Evolutionary conservation across 1,140 invertebrate species (phyloP), one percentile per base, ranked within the genome.

Genomic region (Meloidogyne floridensis): DNA sequence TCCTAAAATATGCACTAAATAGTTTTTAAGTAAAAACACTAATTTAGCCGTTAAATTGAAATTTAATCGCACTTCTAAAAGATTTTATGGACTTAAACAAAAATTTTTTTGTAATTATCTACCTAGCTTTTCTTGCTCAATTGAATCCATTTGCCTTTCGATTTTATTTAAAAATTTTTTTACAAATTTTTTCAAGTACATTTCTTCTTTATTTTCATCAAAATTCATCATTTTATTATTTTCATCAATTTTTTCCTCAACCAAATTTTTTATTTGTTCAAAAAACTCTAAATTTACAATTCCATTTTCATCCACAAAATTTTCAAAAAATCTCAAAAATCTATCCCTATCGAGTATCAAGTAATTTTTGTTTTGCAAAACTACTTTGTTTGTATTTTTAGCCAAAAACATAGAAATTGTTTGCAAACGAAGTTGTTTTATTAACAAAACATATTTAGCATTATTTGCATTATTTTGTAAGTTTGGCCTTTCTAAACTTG

Each of bases 251-350:
- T 11, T 54, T 65, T n/a, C n/a, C 7, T 65, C 7, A 65, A n/a
- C 7, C 7, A 65, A 65, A n/a, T 4, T 4, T 18, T 65, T 65
- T 7, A 65, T 65, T 65, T n/a, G 6, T 65, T 65, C 59, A 65
- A 65, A 65, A n/a, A 65, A 65, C n/a, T 65, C 59, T 6, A 65
- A 65, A n/a, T 8, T 65, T n/a, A 65, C n/a, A 65, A n/a, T 65
- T 18, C 59, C 59, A 65, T 65, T 65, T 65, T 65, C 10, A 65
- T 65, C 59, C n/a, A 65, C n/a, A 65, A 65, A 65, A 65, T 65
- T 65, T 13, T 65, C 59, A 65, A 65, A 65, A 65, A 65, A n/a
- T 65, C 7, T 6, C 5, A n/a, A n/a, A 65, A 65, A 65, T 65
- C 15, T 65, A n/a, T 65, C 59, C n/a, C n/a, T 65, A 7, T 65